phyloP scores from a whole-genome alignment of 2,113 vertebrate genomes.

The Laterallus jamaicensis region DNA sequence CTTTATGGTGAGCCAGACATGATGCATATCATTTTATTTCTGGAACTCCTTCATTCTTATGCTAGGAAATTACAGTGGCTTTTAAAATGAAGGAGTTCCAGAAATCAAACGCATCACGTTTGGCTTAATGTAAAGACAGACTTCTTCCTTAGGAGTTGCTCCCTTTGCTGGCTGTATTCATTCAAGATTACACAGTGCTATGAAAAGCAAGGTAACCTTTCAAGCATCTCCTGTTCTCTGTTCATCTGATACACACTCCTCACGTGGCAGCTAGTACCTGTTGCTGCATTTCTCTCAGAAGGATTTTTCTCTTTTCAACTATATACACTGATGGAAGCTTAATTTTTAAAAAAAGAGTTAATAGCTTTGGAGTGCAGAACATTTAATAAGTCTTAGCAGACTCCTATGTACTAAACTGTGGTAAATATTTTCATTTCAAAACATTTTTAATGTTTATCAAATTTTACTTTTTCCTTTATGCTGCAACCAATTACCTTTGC shows the following conservation, averaged over 20 bases:
- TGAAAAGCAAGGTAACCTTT: slow-evolving; percentile 28
- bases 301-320: neutral
- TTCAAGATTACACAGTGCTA: neutral
- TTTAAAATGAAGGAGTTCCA: neutral
- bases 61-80: too few species aligned
- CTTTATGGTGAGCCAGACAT: neutral
- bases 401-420: neutral
- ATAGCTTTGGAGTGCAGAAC: neutral
- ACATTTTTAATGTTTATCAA: neutral
- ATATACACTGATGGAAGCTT: neutral
- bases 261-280: neutral
- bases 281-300: neutral
- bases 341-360: neutral
- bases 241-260: neutral
- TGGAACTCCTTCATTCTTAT: neutral
- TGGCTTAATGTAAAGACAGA: neutral
- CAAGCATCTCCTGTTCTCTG: neutral
- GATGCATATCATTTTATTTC: neutral
- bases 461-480: neutral
- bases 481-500: neutral
- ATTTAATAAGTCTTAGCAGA: neutral
- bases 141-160: neutral
- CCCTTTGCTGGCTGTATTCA: neutral
- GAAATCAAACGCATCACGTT: neutral
- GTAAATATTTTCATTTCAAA: neutral